Evolutionary conservation across 2,113 vertebrate species (phyloP).

Genomic region (Probosciger aterrimus): DNA sequence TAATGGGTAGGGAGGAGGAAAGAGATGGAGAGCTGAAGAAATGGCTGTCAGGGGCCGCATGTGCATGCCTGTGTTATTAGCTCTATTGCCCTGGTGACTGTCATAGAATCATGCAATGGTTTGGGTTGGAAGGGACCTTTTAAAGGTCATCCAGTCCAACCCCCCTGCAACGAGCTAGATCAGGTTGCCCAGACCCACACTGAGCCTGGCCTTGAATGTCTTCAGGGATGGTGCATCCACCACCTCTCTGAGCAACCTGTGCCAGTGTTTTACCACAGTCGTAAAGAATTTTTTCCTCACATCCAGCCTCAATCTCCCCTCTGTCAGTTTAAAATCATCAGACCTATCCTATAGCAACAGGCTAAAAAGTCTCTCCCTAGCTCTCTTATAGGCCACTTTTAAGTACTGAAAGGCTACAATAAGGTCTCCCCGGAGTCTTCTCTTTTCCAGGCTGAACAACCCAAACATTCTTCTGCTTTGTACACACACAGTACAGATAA

Average conservation of each 20-base stretch:
- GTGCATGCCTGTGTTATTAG: fast-evolving
- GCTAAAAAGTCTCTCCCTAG: background rate
- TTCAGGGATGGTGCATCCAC: background rate
- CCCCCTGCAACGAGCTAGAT: background rate
- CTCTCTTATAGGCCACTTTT: background rate
- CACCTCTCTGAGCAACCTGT: background rate
- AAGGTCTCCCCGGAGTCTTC: background rate
- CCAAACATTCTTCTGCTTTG: fast-evolving
- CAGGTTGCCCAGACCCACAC: background rate
- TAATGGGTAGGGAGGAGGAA: background rate
- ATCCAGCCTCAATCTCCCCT: background rate
- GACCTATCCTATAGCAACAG: background rate
- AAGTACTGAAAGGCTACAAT: background rate
- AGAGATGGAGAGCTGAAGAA: background rate
- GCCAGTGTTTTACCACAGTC: background rate
- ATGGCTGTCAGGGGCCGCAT: background rate
- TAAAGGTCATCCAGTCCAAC: background rate
- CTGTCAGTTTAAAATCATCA: background rate
- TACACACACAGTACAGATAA: fast-evolving
- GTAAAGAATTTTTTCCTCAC: background rate
- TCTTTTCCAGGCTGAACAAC: background rate
- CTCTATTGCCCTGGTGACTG: background rate
- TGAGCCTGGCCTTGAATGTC: background rate
- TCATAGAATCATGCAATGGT: background rate
- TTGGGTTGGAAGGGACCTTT: background rate